Percentiles rank a stretch among this genome's conserved stretches.
Conservation (phyloP, 2,113 vertebrate species). For the Argyrosomus japonicus region DNA sequence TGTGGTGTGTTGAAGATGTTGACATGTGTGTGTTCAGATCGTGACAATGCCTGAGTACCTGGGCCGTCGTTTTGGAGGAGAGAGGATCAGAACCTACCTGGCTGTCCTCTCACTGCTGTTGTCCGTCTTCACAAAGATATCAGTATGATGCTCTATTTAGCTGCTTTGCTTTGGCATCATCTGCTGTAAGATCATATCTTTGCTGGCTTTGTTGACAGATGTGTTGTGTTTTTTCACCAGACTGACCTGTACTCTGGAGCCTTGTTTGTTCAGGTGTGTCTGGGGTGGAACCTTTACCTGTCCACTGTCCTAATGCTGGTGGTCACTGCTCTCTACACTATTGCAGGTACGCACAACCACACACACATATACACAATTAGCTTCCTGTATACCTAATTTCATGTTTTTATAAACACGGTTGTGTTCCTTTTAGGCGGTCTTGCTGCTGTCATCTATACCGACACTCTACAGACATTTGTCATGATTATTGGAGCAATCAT, state of each 20-base stretch:
- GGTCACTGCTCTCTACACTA: slow-evolving; percentile 91
- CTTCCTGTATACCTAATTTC: neutral
- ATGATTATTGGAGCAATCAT: slow-evolving; percentile 91
- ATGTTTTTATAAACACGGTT: neutral
- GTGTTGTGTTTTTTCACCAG: slow-evolving; percentile 71
- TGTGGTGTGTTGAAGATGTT: neutral
- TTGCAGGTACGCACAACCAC: slow-evolving; percentile 83
- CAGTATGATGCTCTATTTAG: slow-evolving; percentile 80
- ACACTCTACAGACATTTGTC: slow-evolving; percentile 90
- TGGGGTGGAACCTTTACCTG: slow-evolving; percentile 95
- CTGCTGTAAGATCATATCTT: neutral
- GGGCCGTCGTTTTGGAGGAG: slow-evolving; percentile 90
- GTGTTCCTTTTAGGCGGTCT: slow-evolving; percentile 87
- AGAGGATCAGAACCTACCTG: slow-evolving; percentile 89
- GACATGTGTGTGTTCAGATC: slow-evolving; percentile 82
- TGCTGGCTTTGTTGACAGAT: neutral
- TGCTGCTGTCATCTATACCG: slow-evolving; percentile 91
- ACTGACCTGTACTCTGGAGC: slow-evolving; percentile 92
- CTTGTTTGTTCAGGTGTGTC: slow-evolving; percentile 92
- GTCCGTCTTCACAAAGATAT: slow-evolving; percentile 96
- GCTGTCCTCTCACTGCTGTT: slow-evolving; percentile 89
- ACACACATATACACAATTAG: neutral
- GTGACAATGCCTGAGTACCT: slow-evolving; percentile 94
- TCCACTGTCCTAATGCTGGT: slow-evolving; percentile 89
- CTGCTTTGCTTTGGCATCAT: neutral